These are phyloP conservation scores for Pachycephus smyrnensis DNA, from an alignment of 2,888 invertebrate species.

Conservation along the genomic window DNA sequence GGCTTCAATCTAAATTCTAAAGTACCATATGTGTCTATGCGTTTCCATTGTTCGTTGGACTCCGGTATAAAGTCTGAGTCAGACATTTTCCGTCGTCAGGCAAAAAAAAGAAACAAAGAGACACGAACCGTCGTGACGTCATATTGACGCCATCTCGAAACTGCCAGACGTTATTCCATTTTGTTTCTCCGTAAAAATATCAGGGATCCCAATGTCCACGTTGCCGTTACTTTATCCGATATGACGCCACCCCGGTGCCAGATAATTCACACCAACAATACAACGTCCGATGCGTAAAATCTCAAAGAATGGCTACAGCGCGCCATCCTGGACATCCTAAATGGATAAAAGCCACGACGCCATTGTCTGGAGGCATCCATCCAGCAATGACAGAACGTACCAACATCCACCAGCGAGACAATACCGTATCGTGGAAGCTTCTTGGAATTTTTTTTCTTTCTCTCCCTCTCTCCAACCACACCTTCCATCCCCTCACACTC, in stretches of 20 bases:
- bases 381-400: conserved; percentile 49
- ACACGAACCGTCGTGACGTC: background rate
- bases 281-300: conserved; percentile 4
- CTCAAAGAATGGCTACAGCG: conserved; percentile 1
- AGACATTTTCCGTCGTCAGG: background rate
- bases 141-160: background rate
- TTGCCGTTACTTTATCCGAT: background rate
- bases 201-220: background rate
- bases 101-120: background rate
- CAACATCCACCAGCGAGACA: conserved; percentile 45
- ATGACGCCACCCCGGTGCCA: background rate
- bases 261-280: background rate
- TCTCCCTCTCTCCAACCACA: background rate
- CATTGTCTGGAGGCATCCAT: conserved; percentile 50
- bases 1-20: background rate
- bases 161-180: background rate
- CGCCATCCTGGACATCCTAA: background rate
- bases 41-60: background rate
- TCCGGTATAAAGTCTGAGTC: background rate
- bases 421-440: conserved; percentile 16
- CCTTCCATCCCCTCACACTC: background rate
- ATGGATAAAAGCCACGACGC: conserved; percentile 5
- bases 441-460: background rate
- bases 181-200: background rate
- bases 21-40: background rate